These are phyloP conservation scores for Stramonita haemastoma DNA, from an alignment of 2,888 invertebrate genomes.

Conservation along the genomic window DNA sequence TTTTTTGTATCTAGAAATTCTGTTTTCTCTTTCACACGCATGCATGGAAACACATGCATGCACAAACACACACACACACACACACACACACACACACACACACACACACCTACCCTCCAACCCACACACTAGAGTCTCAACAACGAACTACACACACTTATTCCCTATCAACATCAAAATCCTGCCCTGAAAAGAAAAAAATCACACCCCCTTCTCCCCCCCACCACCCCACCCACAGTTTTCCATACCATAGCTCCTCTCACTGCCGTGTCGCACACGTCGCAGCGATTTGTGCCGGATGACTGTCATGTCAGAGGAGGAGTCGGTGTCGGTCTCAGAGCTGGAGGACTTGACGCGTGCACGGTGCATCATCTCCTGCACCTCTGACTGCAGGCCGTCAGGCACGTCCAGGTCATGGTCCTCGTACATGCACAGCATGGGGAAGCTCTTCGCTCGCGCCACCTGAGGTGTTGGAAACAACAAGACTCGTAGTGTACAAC, in stretches of 20 bases:
- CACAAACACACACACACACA: too few relatives aligned
- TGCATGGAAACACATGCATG: too few relatives aligned
- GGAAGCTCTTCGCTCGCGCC: constrained; percentile 71
- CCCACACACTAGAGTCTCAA: too few relatives aligned
- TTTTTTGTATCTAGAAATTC: too few relatives aligned
- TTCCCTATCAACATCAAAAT: neutral
- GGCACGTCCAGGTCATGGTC: constrained; percentile 68
- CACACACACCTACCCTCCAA: too few relatives aligned
- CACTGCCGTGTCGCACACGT: constrained; percentile 68
- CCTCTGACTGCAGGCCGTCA: constrained; percentile 74
- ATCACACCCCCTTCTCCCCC: neutral
- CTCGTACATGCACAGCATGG: constrained; percentile 72
- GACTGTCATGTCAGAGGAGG: constrained; percentile 75
- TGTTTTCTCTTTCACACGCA: too few relatives aligned
- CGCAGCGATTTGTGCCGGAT: constrained; percentile 67
- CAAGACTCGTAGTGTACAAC: too few relatives aligned
- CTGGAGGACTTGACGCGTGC: constrained; percentile 70
- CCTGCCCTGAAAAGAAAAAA: too few relatives aligned
- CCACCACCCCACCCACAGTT: neutral
- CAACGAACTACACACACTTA: too few relatives aligned
- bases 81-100: too few relatives aligned
- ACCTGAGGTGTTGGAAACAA: constrained; percentile 55
- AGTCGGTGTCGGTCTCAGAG: constrained; percentile 76
- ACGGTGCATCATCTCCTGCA: constrained; percentile 68
- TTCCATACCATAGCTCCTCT: constrained; percentile 71